Percentiles rank a stretch among this genome's conserved stretches.
Conservation (phyloP, 2,113 vertebrate genomes). For the Phrynosoma platyrhinos region DNA sequence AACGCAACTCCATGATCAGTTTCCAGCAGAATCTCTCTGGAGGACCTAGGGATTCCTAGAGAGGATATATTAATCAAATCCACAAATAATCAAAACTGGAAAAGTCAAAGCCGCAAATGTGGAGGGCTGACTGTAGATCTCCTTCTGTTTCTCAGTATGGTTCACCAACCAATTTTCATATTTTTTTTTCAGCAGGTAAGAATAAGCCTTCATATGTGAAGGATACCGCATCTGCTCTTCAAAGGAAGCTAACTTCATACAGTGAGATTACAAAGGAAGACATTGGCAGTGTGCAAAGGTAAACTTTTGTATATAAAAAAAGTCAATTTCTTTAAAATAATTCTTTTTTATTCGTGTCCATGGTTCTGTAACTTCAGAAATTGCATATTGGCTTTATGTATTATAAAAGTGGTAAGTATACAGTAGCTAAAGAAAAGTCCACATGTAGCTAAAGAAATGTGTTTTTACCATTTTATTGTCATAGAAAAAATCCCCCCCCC, state of each 20-base stretch:
- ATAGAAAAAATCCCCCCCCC: too few relatives aligned
- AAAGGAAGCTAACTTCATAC: slow-evolving; percentile 76
- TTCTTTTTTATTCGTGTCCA: neutral
- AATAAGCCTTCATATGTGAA: slow-evolving; percentile 74
- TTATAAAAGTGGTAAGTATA: neutral
- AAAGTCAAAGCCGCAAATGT: too few relatives aligned
- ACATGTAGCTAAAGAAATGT: too few relatives aligned
- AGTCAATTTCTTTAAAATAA: neutral
- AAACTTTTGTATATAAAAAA: slow-evolving; percentile 23
- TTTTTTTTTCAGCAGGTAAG: slow-evolving; percentile 71
- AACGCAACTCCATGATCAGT: too few relatives aligned
- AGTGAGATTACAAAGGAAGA: slow-evolving; percentile 72
- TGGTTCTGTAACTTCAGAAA: neutral
- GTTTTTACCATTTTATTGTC: too few relatives aligned
- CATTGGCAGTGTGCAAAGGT: slow-evolving; percentile 79
- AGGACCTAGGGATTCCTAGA: too few relatives aligned
- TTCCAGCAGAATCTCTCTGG: too few relatives aligned
- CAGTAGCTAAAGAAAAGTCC: too few relatives aligned
- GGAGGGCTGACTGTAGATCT: fast-evolving
- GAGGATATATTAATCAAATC: too few relatives aligned
- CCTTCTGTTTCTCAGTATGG: neutral
- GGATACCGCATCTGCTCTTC: slow-evolving; percentile 76
- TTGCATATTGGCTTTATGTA: neutral
- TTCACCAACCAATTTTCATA: slow-evolving; percentile 29
- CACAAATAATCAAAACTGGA: too few relatives aligned